These are phyloP conservation scores for Alviniconcha strummeri DNA, from an alignment of 2,888 invertebrate genomes.

Conservation along the genomic window DNA sequence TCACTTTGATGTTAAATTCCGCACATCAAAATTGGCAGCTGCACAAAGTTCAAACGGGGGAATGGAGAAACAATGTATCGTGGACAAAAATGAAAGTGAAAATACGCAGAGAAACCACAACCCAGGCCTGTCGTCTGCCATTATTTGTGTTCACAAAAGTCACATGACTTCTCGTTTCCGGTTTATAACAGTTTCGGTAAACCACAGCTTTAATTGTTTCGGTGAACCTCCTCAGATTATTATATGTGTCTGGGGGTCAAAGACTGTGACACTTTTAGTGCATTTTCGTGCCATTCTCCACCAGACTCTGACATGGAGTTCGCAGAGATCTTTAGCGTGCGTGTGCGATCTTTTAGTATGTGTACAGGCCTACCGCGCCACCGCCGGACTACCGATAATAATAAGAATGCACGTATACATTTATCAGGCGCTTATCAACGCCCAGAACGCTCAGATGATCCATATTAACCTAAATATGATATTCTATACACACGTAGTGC, in stretches of 20 bases:
- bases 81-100: background rate
- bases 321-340: too few relatives aligned
- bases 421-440: too few relatives aligned
- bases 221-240: background rate
- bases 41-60: background rate
- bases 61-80: background rate
- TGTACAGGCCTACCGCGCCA: too few relatives aligned
- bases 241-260: too few relatives aligned
- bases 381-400: too few relatives aligned
- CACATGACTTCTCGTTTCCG: conserved; percentile 5
- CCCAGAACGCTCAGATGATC: too few relatives aligned
- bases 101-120: background rate
- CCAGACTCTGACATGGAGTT: too few relatives aligned
- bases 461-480: too few relatives aligned
- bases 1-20: conserved; percentile 27
- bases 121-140: conserved; percentile 10
- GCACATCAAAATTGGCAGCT: conserved; percentile 17
- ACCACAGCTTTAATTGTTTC: background rate
- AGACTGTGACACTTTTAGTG: too few relatives aligned
- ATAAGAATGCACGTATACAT: background rate
- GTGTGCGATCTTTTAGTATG: too few relatives aligned
- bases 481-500: too few relatives aligned
- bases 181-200: background rate
- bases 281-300: too few relatives aligned
- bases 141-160: background rate